A percentile compares a stretch with the other conserved stretches of the same genome.
Evolutionary conservation across 2,113 vertebrate genomes (phyloP).

Genomic region (Prinia subflava): DNA sequence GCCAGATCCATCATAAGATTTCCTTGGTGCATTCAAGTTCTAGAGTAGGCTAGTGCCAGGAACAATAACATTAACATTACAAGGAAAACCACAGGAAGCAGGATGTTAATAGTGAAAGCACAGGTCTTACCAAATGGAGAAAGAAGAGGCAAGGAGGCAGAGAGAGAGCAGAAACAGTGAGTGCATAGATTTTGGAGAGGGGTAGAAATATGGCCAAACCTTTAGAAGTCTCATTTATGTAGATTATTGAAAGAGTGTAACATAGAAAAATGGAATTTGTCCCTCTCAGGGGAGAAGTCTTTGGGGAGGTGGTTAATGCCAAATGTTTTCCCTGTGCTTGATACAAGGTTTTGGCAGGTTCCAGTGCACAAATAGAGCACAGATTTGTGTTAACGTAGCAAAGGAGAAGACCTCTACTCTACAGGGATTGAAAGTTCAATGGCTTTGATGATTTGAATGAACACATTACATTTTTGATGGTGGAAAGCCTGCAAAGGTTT

Average conservation of each 20-base stretch:
- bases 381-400: not conserved
- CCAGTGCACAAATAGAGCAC: not conserved
- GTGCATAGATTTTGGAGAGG: not conserved
- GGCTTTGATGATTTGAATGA: not conserved
- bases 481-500: not conserved
- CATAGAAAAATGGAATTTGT: not conserved
- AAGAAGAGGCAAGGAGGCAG: not conserved
- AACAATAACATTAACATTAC: not conserved
- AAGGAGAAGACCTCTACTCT: not conserved
- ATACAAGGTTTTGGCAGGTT: constrained; percentile 2
- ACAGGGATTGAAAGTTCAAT: not conserved
- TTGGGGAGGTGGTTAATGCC: not conserved
- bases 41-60: not conserved
- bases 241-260: constrained; percentile 12
- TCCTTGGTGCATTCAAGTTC: not conserved
- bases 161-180: not conserved
- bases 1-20: not conserved
- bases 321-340: not conserved
- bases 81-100: not conserved
- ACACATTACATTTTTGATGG: not conserved
- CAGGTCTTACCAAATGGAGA: not conserved
- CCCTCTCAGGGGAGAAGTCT: not conserved
- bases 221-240: not conserved
- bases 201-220: not conserved
- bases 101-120: not conserved